Conservation (phyloP, 2,797 vertebrate species). For the Coreius guichenoti region DNA sequence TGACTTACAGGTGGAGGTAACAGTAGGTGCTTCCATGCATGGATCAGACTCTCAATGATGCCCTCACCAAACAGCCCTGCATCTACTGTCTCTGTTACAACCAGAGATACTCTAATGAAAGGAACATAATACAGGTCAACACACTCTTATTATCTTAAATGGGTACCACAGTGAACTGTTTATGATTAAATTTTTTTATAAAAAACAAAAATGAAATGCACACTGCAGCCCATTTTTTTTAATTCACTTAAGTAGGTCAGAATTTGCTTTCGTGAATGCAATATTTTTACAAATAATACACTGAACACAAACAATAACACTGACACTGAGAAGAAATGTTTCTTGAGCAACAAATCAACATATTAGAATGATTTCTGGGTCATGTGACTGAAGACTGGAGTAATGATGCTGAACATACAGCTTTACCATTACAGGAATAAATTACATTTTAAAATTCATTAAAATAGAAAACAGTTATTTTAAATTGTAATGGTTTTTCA, state of each 20-base stretch:
- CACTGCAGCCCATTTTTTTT: background rate
- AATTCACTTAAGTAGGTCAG: background rate
- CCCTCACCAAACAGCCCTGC: slow-evolving; percentile 98
- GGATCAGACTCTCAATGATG: slow-evolving; percentile 96
- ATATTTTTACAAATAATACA: background rate
- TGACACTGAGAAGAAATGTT: background rate
- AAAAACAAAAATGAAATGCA: background rate
- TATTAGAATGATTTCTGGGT: background rate
- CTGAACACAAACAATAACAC: too few species aligned
- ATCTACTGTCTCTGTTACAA: slow-evolving; percentile 99
- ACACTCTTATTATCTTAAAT: background rate
- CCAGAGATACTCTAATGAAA: slow-evolving; percentile 88
- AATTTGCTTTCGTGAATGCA: background rate
- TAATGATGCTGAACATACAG: background rate
- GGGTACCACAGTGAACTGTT: background rate
- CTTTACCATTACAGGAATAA: background rate
- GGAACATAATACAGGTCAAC: background rate
- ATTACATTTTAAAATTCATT: background rate
- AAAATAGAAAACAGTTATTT: background rate
- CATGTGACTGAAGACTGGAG: background rate
- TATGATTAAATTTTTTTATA: background rate
- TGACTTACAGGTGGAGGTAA: slow-evolving; percentile 87
- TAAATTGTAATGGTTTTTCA: background rate
- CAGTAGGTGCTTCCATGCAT: slow-evolving; percentile 96
- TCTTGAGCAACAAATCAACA: background rate